Conservation (phyloP, 2,113 vertebrate species). For the Crotalus viridis region DNA sequence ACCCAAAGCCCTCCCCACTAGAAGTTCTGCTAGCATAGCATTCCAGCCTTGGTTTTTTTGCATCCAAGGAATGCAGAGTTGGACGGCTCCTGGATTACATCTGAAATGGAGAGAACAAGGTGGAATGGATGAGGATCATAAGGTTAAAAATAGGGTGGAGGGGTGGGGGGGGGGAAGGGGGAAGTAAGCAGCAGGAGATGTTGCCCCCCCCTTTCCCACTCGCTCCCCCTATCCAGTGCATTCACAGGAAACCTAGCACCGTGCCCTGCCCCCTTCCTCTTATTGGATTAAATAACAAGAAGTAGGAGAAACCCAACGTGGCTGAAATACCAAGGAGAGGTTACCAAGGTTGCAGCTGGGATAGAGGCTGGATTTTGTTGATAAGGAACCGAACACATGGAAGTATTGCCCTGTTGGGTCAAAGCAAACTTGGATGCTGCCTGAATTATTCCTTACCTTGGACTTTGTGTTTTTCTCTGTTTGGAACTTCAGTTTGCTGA, state of each 20-base stretch:
- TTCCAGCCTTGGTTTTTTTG: background rate
- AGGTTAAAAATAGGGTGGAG: background rate
- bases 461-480: background rate
- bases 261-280: background rate
- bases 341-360: background rate
- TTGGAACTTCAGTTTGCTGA: background rate
- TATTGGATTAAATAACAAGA: background rate
- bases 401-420: background rate
- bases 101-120: conserved; percentile 31
- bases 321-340: conserved; percentile 1
- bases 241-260: background rate
- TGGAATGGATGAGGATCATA: background rate
- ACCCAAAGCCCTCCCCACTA: background rate
- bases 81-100: background rate
- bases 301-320: background rate
- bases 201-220: background rate
- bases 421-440: background rate
- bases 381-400: background rate
- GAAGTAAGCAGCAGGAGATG: background rate
- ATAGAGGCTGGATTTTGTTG: background rate
- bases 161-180: too few relatives aligned
- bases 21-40: background rate
- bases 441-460: background rate
- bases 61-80: conserved; percentile 3
- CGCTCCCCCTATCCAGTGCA: background rate